Evolutionary conservation across 2,797 vertebrate genomes (phyloP).

Genomic region (Sorex maritimensis): DNA sequence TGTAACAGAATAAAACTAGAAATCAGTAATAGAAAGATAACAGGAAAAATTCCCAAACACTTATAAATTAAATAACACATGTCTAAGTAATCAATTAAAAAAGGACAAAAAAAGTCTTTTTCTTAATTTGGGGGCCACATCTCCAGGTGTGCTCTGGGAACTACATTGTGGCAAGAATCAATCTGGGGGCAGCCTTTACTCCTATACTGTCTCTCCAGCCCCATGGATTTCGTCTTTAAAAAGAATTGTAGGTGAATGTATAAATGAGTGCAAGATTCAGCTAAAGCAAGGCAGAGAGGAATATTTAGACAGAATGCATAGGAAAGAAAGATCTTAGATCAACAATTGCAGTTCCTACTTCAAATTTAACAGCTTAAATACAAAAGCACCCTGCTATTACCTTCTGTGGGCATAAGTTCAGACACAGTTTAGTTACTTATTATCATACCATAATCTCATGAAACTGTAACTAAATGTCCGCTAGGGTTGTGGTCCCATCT

Average conservation of each 20-base stretch:
- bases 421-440: neutral
- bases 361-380: neutral
- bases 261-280: neutral
- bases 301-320: neutral
- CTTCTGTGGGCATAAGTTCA: neutral
- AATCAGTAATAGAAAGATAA: slow-evolving; percentile 6
- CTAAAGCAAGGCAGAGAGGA: slow-evolving; percentile 5
- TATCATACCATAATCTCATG: neutral
- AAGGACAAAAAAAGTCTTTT: too few species aligned
- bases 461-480: neutral
- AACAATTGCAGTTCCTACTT: slow-evolving; percentile 12
- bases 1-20: neutral
- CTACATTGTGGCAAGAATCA: too few species aligned
- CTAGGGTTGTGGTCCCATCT: neutral
- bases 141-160: too few species aligned
- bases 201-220: too few species aligned
- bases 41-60: neutral
- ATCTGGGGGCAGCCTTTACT: too few species aligned
- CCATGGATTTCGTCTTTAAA: neutral
- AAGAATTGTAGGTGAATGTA: neutral
- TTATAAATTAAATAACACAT: slow-evolving; percentile 42
- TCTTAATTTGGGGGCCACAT: too few species aligned
- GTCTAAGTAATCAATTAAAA: slow-evolving; percentile 18
- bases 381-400: neutral
- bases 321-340: slow-evolving; percentile 5